Evolutionary conservation across 2,797 vertebrate species (phyloP).

Genomic region (Carduelis carduelis): DNA sequence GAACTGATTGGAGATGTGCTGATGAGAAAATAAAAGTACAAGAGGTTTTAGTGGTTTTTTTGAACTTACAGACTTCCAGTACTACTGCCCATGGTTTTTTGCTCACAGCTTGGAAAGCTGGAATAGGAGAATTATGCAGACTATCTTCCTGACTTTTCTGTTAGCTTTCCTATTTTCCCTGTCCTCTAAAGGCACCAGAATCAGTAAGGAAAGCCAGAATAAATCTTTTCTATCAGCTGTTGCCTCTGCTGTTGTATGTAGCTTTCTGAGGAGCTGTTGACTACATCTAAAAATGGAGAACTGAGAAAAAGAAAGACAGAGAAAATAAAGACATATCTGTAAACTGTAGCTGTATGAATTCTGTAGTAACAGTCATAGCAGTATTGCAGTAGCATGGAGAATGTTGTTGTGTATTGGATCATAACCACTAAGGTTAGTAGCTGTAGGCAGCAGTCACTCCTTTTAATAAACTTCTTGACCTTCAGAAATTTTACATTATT

Average conservation of each 20-base stretch:
- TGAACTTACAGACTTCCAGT: background rate
- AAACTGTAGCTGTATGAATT: background rate
- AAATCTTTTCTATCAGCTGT: background rate
- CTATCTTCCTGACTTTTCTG: background rate
- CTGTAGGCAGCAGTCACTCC: background rate
- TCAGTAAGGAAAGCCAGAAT: background rate
- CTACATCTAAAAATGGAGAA: background rate
- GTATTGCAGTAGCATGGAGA: background rate
- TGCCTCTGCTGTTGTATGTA: background rate
- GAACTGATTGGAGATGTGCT: background rate
- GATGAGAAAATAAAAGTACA: background rate
- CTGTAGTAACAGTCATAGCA: background rate
- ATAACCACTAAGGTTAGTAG: background rate
- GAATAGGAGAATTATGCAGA: background rate
- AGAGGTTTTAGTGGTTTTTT: background rate
- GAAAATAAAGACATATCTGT: background rate
- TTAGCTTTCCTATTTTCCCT: background rate
- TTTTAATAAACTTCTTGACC: background rate
- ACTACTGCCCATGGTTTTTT: background rate
- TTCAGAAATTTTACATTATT: background rate
- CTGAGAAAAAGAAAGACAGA: background rate
- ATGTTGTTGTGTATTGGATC: background rate
- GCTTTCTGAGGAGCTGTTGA: background rate
- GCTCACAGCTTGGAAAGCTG: background rate
- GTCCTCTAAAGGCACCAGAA: background rate